Conservation (phyloP, 1,140 invertebrate genomes). For the Drosophila erecta region DNA sequence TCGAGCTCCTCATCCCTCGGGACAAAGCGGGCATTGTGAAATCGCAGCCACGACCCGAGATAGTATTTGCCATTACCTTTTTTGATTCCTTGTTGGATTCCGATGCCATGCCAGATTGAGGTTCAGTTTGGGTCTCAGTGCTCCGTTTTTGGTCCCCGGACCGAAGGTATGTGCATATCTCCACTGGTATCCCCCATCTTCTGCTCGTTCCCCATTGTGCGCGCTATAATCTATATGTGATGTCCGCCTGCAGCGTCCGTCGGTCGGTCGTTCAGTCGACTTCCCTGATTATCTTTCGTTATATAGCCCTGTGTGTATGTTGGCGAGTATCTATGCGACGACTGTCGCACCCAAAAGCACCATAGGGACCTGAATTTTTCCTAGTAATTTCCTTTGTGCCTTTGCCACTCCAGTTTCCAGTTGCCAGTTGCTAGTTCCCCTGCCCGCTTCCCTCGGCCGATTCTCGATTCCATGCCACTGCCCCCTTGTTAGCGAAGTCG, state of each 20-base stretch:
- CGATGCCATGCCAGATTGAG: constrained; percentile 21
- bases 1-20: constrained; percentile 6
- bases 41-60: constrained; percentile 47
- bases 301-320: constrained; percentile 21
- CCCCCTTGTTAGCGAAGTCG: constrained; percentile 28
- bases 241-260: constrained; percentile 53
- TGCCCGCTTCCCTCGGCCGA: constrained; percentile 4
- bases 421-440: constrained; percentile 6
- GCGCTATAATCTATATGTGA: constrained; percentile 72
- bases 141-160: constrained; percentile 33
- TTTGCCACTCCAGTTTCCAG: constrained; percentile 31
- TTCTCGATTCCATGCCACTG: constrained; percentile 31
- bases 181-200: constrained; percentile 63
- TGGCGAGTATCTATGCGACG: constrained; percentile 52
- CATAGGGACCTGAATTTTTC: constrained; percentile 81
- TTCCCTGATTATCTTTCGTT: constrained; percentile 40
- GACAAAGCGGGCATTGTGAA: constrained; percentile 15
- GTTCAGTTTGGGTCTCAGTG: constrained; percentile 24
- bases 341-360: constrained; percentile 76
- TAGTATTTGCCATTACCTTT: constrained; percentile 79
- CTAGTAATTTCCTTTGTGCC: constrained; percentile 79
- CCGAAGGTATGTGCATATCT: constrained; percentile 33
- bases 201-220: constrained; percentile 55
- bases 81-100: constrained; percentile 49
- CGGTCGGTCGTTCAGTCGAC: constrained; percentile 6